Evolutionary conservation across 2,888 invertebrate species (phyloP), one percentile per base, ranked within the genome.

Genomic region (Geotrupes spiniger): DNA sequence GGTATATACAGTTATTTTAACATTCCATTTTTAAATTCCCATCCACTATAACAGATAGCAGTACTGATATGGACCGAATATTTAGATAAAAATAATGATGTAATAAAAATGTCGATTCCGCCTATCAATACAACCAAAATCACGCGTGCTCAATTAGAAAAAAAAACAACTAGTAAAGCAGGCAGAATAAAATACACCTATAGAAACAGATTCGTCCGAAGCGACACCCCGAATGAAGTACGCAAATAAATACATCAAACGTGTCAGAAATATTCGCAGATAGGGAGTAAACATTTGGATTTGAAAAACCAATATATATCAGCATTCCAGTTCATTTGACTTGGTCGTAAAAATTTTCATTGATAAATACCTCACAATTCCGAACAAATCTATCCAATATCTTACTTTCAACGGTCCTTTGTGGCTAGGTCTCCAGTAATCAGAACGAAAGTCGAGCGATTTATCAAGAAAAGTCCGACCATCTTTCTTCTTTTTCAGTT

Each of bases 401-500:
- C 66, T 68, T 66, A 65, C 64, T 64, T 64, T 59, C 64, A 70
- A 74, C 74, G 76, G 70, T 75, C 78, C 74, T 79, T 79, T 79
- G 79, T 75, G 79, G 78, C 74, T 71, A 68, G 69, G 73, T 71
- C 72, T 12, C 65, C 67, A 65, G 64, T 68, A 67, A 69, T 68
- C 68, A 68, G 64, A 55, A 66, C 66, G 64, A 68, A 68, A 68
- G 68, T 66, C 66, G 55, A 50, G 50, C 65, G 63, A 67, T 70
- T 68, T 69, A 68, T 70, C 69, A 68, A 59, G 44, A 52, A 60
- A 65, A 67, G 64, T 65, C 63, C 59, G 53, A 53, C 52, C 46
- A 61, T 67, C 61, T 68, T 66, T 66, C 62, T 60, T 57, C 56
- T 61, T 63, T 60, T 61, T 56, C 61, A 57, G 61, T 64, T 64